Evolutionary conservation across 2,888 invertebrate genomes (phyloP).

Genomic region (Eupithecia vulgata): DNA sequence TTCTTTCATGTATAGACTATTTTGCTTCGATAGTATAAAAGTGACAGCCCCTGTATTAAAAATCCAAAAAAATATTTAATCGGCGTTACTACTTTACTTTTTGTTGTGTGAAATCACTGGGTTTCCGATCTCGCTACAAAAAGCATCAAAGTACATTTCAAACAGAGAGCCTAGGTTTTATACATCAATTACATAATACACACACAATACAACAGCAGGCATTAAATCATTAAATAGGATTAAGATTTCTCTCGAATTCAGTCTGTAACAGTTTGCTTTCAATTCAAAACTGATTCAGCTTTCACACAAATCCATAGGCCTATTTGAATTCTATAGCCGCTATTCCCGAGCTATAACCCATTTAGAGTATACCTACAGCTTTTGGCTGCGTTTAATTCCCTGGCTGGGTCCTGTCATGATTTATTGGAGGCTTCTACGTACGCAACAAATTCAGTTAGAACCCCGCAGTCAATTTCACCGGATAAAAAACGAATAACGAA

Average conservation of each 20-base stretch:
- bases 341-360: conserved; percentile 7
- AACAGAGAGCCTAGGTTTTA: background rate
- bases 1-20: too few species aligned
- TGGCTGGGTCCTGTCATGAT: conserved; percentile 23
- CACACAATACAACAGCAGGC: background rate
- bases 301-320: conserved; percentile 21
- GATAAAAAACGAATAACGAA: conserved; percentile 56
- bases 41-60: too few species aligned
- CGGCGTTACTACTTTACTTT: background rate
- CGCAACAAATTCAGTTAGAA: conserved; percentile 41
- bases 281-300: conserved; percentile 12
- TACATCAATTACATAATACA: background rate
- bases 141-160: background rate
- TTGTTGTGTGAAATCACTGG: background rate
- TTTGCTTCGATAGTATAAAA: too few species aligned
- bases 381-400: conserved; percentile 26
- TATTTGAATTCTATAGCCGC: conserved; percentile 26
- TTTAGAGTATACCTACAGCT: conserved; percentile 18
- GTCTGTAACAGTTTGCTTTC: conserved; percentile 12
- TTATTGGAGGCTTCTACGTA: conserved; percentile 31
- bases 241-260: conserved; percentile 3
- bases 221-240: background rate
- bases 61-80: background rate
- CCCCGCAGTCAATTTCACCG: conserved; percentile 44
- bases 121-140: background rate